Percentiles rank a stretch among this genome's conserved stretches.
Evolutionary conservation across 2,888 invertebrate species (phyloP).

Genomic region (Hirudinaria manillensis): DNA sequence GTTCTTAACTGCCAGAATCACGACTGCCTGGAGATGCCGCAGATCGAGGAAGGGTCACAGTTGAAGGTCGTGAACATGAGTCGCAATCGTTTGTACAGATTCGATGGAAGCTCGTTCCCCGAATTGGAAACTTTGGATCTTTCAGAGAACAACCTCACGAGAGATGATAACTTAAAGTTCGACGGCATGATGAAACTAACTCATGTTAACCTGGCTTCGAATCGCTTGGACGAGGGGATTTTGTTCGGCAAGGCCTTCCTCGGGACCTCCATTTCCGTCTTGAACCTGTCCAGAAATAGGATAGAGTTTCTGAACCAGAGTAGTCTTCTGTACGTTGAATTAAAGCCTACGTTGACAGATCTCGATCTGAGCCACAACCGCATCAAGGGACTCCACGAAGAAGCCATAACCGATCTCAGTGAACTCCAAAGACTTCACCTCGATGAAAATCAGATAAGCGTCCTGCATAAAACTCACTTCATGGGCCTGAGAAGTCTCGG

Average conservation of each 20-base stretch:
- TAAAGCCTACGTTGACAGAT: neutral
- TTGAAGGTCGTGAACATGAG: neutral
- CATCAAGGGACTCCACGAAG: neutral
- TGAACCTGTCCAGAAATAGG: constrained; percentile 3
- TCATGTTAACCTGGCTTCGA: constrained; percentile 3
- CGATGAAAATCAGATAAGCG: neutral
- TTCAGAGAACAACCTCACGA: neutral
- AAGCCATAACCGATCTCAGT: constrained; percentile 8
- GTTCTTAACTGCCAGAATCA: neutral
- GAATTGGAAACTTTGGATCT: neutral
- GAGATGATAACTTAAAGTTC: neutral
- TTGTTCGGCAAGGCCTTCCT: constrained; percentile 7
- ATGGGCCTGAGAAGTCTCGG: neutral
- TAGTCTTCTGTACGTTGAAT: neutral
- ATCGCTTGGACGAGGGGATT: neutral
- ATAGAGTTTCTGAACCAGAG: neutral
- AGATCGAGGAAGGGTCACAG: neutral
- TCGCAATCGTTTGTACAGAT: neutral
- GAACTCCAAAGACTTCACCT: constrained; percentile 2
- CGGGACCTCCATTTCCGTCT: neutral
- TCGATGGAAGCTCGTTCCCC: neutral
- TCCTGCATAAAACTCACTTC: constrained; percentile 1
- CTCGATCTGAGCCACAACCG: neutral
- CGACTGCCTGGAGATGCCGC: neutral
- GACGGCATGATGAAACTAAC: neutral